phyloP scores from a whole-genome alignment of 2,797 vertebrate species.

The Syndactyla subalaris region DNA sequence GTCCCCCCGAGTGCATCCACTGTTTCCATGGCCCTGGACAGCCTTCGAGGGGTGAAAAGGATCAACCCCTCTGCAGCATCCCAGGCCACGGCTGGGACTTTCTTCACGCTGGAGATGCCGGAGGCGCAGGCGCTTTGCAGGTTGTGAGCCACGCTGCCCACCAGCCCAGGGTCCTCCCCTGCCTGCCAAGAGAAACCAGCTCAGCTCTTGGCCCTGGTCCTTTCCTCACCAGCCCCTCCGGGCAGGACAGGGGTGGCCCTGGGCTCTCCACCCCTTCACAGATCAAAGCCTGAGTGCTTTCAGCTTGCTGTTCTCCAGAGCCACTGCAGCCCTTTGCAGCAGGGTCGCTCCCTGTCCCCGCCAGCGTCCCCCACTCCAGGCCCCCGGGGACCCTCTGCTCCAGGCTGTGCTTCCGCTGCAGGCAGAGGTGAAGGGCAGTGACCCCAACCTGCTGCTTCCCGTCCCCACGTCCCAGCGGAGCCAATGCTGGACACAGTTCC shows the following conservation, averaged over 20 bases:
- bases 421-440: background rate
- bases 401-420: background rate
- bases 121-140: slow-evolving; percentile 64
- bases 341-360: background rate
- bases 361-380: background rate
- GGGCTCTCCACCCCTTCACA: background rate
- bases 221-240: rapidly evolving
- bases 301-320: background rate
- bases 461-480: background rate
- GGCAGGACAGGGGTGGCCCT: background rate
- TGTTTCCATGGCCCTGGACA: slow-evolving; percentile 62
- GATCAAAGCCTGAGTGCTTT: background rate
- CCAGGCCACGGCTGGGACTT: slow-evolving; percentile 55
- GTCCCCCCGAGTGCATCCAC: slow-evolving; percentile 68
- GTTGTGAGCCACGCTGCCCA: slow-evolving; percentile 68
- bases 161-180: background rate
- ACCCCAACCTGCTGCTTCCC: slow-evolving; percentile 9
- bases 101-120: slow-evolving; percentile 65
- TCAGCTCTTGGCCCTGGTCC: background rate
- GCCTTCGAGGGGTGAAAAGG: slow-evolving; percentile 46
- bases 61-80: slow-evolving; percentile 66
- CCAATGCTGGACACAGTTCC: background rate
- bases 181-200: slow-evolving; percentile 49
- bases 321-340: background rate
- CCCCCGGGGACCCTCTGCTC: background rate